Percentiles rank a stretch among this genome's conserved stretches.
phyloP scores from a whole-genome alignment of 2,888 invertebrate species.

The Scelioninae gen. 1 region DNA sequence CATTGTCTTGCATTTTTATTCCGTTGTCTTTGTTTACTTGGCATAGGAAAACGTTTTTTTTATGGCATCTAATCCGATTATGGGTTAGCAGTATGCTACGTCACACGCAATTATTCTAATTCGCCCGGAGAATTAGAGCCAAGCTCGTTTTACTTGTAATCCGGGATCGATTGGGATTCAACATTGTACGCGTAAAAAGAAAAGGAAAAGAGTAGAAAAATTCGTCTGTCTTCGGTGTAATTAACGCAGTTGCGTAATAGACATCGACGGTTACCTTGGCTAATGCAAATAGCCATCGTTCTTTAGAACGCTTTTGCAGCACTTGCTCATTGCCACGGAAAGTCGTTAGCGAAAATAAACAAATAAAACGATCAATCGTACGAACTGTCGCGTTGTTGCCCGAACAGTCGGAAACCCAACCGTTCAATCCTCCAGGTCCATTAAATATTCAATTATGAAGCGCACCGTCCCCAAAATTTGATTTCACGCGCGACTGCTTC shows the following conservation, averaged over 20 bases:
- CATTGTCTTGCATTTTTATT: background rate
- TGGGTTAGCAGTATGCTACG: conserved; percentile 22
- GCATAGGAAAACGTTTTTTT: conserved; percentile 39
- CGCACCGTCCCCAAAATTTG: too few relatives aligned
- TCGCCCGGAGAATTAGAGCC: conserved; percentile 40
- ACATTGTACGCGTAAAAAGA: background rate
- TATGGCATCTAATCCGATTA: conserved; percentile 59
- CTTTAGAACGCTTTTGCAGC: conserved; percentile 51
- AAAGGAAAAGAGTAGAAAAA: conserved; percentile 17
- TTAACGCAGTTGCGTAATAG: conserved; percentile 72
- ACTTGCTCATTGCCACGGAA: conserved; percentile 45
- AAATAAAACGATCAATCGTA: conserved; percentile 37
- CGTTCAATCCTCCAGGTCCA: too few relatives aligned
- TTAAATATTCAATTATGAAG: too few relatives aligned
- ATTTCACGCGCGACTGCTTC: too few relatives aligned
- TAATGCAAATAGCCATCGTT: conserved; percentile 75
- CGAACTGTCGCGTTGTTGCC: background rate
- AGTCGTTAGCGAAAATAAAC: conserved; percentile 46
- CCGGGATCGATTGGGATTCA: conserved; percentile 38
- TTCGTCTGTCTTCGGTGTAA: conserved; percentile 53
- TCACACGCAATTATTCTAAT: conserved; percentile 53
- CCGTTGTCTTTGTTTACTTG: conserved; percentile 32
- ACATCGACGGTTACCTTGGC: conserved; percentile 76
- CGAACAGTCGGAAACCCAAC: too few relatives aligned
- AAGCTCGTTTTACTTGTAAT: conserved; percentile 37